Evolutionary conservation across 2,888 invertebrate genomes (phyloP).

Genomic region (Melolontha melolontha): DNA sequence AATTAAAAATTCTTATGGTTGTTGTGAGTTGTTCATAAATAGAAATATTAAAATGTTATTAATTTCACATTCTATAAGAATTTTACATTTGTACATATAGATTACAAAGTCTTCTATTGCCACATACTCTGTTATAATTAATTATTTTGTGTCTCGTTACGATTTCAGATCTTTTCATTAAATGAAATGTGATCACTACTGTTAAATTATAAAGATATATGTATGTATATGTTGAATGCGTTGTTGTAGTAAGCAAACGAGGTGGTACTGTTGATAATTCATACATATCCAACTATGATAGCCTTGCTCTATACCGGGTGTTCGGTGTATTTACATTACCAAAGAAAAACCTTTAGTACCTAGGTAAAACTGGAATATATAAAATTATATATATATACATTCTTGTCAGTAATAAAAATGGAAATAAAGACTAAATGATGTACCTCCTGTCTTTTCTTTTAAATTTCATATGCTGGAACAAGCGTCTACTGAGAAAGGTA

Average conservation of each 20-base stretch:
- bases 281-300: constrained; percentile 48
- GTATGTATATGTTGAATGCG: constrained; percentile 29
- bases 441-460: constrained; percentile 7
- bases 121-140: constrained; percentile 6
- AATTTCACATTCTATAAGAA: constrained; percentile 18
- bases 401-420: constrained; percentile 45
- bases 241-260: constrained; percentile 9
- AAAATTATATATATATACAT: constrained; percentile 36
- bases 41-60: constrained; percentile 8
- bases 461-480: background rate
- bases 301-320: constrained; percentile 54
- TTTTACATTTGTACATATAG: constrained; percentile 15
- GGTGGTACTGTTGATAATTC: constrained; percentile 53
- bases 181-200: constrained; percentile 23
- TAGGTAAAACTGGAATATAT: constrained; percentile 32
- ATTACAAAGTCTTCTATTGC: constrained; percentile 30
- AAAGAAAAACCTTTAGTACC: constrained; percentile 38
- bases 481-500: background rate
- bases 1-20: constrained; percentile 9
- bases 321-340: constrained; percentile 48
- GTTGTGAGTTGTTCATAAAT: constrained; percentile 18
- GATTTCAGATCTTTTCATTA: background rate
- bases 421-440: constrained; percentile 30
- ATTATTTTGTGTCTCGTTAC: constrained; percentile 1
- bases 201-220: constrained; percentile 12